Base-by-base conservation (phyloP, 2,797 vertebrate genomes). In the Syngnathus acus region DNA sequence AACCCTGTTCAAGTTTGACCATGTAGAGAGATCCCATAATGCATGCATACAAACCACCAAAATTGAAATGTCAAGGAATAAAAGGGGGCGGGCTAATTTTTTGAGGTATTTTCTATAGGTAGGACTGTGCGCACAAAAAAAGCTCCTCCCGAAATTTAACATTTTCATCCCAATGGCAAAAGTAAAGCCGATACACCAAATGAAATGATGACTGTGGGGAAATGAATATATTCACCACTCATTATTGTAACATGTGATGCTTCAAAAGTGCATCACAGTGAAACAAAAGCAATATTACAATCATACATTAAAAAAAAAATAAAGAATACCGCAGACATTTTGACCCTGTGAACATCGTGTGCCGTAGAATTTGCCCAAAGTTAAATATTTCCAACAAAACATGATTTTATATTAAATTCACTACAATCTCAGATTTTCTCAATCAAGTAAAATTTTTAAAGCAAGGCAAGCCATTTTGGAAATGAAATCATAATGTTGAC, bases 91-190 rank as follows among this genome's bases (percentile, higher is more conserved):
- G 77, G 87, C 75, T 85, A 82, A 78, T 73, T 78, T 77, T 79
- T 86, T 90, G 90, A 93, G 89, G 90, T 92, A 91, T 89, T 82
- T 83, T 74, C 76, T 75, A 55, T 57, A 16, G 14, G 85, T 69
- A 75, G 78, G 73, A 85, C 83, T 88, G 84, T 84, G 84, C 74
- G 83, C 74, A 69, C 82, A 85, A 83, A 42, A 21, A 42, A 43
- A 62, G 42, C 4, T 13, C 74, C 70, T 68, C 70, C 72, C 63
- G 80, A 67, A 61, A 77, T 62, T 23, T 73, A 74, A 69, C 79
- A 74, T 66, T 77, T 74, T 26, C 72, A 57, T 55, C 68, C 75
- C 74, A 77, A 75, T 66, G 72, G 75, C 77, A 78, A 38, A 72
- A 79, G 73, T 79, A 81, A 79, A 79, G 82, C 73, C 75, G 77